A percentile compares a stretch with the other conserved stretches of the same genome.
These are phyloP conservation scores for Idaea biselata DNA, from an alignment of 2,888 invertebrate species.

Conservation along the genomic window DNA sequence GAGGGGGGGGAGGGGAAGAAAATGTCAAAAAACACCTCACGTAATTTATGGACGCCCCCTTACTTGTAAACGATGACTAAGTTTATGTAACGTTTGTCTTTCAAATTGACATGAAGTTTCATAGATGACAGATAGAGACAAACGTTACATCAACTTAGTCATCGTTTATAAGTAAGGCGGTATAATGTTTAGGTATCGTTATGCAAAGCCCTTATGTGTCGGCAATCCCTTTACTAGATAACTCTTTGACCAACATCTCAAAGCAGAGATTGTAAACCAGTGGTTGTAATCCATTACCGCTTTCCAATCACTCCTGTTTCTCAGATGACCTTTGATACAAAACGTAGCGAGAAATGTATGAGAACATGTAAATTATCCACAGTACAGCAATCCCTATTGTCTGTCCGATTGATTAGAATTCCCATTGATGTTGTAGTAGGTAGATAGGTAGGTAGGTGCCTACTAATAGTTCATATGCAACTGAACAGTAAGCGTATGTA, in stretches of 20 bases:
- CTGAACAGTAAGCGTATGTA: constrained; percentile 40
- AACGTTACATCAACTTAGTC: too few species aligned
- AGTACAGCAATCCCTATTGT: constrained; percentile 47
- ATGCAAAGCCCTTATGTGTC: neutral
- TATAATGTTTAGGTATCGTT: too few species aligned
- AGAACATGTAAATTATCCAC: neutral
- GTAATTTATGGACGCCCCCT: too few species aligned
- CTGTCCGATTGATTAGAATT: constrained; percentile 63
- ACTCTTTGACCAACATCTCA: neutral
- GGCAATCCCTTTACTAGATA: neutral
- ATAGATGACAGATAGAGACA: too few species aligned
- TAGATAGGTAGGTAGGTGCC: constrained; percentile 16
- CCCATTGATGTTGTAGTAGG: constrained; percentile 42
- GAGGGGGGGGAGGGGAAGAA: too few species aligned
- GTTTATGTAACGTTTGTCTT: too few species aligned
- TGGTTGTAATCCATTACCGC: neutral
- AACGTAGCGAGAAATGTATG: neutral
- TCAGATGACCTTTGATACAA: neutral
- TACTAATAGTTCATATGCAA: constrained; percentile 37
- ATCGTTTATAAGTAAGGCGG: too few species aligned
- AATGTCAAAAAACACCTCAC: too few species aligned
- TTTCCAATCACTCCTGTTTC: neutral
- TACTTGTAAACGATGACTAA: too few species aligned
- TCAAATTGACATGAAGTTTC: too few species aligned
- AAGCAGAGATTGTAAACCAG: neutral